phyloP scores from a whole-genome alignment of 2,888 invertebrate species.

The Athalia rosae region DNA sequence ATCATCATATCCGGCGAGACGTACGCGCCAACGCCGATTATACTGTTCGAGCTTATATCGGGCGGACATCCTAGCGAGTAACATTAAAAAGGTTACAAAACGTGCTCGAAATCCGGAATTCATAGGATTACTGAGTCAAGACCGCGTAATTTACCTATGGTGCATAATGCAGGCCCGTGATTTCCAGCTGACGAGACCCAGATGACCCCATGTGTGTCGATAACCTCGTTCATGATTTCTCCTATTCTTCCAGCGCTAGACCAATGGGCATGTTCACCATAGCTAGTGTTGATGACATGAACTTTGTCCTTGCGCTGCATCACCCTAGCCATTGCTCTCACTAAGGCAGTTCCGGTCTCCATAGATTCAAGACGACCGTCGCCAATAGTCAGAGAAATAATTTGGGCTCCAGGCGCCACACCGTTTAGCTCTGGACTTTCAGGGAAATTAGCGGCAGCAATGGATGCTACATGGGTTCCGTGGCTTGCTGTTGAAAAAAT shows the following conservation, averaged over 20 bases:
- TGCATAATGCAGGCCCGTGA: constrained; percentile 92
- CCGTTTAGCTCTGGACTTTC: constrained; percentile 93
- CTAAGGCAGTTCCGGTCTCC: constrained; percentile 97
- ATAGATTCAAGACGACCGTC: constrained; percentile 94
- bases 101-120: no score
- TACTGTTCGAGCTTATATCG: constrained; percentile 86
- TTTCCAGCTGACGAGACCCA: constrained; percentile 98
- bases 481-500: constrained; percentile 84
- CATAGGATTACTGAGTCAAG: background rate
- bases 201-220: constrained; percentile 92
- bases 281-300: constrained; percentile 98
- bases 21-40: constrained; percentile 97
- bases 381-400: constrained; percentile 95
- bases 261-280: constrained; percentile 97
- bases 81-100: constrained; percentile 66
- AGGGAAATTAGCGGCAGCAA: constrained; percentile 93
- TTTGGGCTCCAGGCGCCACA: constrained; percentile 96
- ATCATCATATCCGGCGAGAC: constrained; percentile 98
- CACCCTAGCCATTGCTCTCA: constrained; percentile 92
- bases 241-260: constrained; percentile 91
- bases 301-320: constrained; percentile 81
- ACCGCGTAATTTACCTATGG: constrained; percentile 80
- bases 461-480: constrained; percentile 98
- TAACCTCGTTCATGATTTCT: constrained; percentile 89
- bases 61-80: constrained; percentile 80